phyloP scores from a whole-genome alignment of 2,888 invertebrate genomes.

The Beris morrisii region DNA sequence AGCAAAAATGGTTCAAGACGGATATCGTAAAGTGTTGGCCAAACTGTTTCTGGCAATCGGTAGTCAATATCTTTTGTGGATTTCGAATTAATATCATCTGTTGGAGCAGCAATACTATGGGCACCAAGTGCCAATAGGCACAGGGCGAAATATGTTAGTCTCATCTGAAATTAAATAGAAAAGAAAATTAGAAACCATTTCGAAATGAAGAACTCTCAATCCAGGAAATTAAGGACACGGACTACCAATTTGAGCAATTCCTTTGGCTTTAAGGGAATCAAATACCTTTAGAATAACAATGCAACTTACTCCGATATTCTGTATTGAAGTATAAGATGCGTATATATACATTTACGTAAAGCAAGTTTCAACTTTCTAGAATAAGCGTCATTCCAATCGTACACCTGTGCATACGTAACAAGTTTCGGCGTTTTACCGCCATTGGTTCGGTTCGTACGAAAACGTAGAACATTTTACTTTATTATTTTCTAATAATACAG shows the following conservation, averaged over 20 bases:
- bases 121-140: slow-evolving; percentile 41
- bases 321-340: too few relatives aligned
- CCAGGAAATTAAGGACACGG: neutral
- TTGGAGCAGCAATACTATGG: slow-evolving; percentile 38
- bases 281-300: too few relatives aligned
- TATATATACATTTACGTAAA: too few relatives aligned
- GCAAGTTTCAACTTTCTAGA: too few relatives aligned
- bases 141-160: slow-evolving; percentile 40
- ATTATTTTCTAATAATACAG: too few relatives aligned
- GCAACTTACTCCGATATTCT: too few relatives aligned
- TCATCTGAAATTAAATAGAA: slow-evolving; percentile 32
- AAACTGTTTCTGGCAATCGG: slow-evolving; percentile 52
- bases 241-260: neutral
- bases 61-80: slow-evolving; percentile 41
- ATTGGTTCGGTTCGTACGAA: too few relatives aligned
- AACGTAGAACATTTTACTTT: too few relatives aligned
- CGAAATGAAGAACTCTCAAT: neutral
- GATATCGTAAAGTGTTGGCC: slow-evolving; percentile 61
- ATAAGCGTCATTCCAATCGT: too few relatives aligned
- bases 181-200: neutral
- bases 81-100: slow-evolving; percentile 8
- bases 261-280: too few relatives aligned
- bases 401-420: too few relatives aligned
- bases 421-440: too few relatives aligned
- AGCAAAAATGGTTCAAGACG: slow-evolving; percentile 59